Evolutionary conservation across 2,888 invertebrate species (phyloP), one percentile per base, ranked within the genome.

Genomic region (Axea sp.): DNA sequence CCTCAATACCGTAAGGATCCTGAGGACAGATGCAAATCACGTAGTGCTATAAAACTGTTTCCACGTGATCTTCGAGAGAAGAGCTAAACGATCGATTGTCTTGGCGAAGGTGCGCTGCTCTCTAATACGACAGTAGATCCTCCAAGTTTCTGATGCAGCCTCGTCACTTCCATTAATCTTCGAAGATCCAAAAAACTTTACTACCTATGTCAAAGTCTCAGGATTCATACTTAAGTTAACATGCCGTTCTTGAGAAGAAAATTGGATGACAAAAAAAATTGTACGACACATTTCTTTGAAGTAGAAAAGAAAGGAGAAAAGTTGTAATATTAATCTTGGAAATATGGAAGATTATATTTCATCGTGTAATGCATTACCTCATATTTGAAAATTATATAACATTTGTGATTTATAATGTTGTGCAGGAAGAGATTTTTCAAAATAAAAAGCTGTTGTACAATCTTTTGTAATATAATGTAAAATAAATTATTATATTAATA

Each of bases 11-110:
- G n/a, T n/a, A n/a, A n/a, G n/a, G n/a, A n/a, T n/a, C n/a, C n/a
- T n/a, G n/a, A n/a, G n/a, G n/a, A n/a, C n/a, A n/a, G 43, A 76
- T 78, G 78, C 72, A 76, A 78, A 76, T 75, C 78, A 76, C 74
- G 73, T 73, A 68, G 39, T 7, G 37, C 67, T 59, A 47, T 53
- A 59, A 76, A 75, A 73, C 72, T 72, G 57, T 45, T 62, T 26
- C 49, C 53, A 60, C 60, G 65, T 72, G 51, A 72, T 65, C 53
- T 62, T 49, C 6, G 9, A 14, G 6, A 53, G 26, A 1, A 24
- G 47, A 33, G 51, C 47, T 53, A 53, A 57, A 62, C 64, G 73
- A 68, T 73, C 73, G 68, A 68, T 62, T 64, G 53, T 68, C 39
- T 51, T 28, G 49, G 39, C 33, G 30, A 19, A 68, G 43, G 57